These are phyloP conservation scores for Xenotilapia flavipinnis DNA, from an alignment of 2,113 vertebrate species.

Conservation along the genomic window DNA sequence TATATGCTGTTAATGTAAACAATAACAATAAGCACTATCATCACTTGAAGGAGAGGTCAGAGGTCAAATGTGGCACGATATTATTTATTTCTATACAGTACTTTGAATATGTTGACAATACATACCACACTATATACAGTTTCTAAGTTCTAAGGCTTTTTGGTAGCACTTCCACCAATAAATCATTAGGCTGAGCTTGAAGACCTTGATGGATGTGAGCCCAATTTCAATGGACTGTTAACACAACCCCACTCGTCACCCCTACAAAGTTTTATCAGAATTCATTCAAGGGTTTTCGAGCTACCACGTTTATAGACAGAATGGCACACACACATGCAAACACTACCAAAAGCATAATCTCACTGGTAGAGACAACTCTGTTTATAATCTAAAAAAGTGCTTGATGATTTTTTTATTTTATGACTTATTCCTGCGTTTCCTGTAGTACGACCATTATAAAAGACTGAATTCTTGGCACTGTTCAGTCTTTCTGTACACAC, in stretches of 20 bases:
- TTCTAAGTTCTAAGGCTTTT: neutral
- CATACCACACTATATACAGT: neutral
- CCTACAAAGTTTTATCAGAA: neutral
- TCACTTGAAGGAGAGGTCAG: neutral
- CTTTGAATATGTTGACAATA: neutral
- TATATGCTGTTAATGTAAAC: neutral
- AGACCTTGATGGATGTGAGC: neutral
- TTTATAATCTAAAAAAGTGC: neutral
- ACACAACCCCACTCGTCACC: neutral
- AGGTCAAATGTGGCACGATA: neutral
- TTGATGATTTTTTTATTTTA: neutral
- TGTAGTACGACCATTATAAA: neutral
- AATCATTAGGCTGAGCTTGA: neutral
- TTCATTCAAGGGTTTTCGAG: neutral
- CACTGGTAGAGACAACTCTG: neutral
- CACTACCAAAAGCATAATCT: neutral
- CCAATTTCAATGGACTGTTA: neutral
- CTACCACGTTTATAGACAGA: neutral
- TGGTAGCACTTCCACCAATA: neutral
- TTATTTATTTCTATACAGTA: neutral
- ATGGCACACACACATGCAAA: neutral
- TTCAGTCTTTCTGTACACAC: neutral
- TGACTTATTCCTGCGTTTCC: neutral
- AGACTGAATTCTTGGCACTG: neutral
- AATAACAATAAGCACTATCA: neutral